Evolutionary conservation across 2,888 invertebrate species (phyloP), one percentile per base, ranked within the genome.

Genomic region (Smittia aterrima): DNA sequence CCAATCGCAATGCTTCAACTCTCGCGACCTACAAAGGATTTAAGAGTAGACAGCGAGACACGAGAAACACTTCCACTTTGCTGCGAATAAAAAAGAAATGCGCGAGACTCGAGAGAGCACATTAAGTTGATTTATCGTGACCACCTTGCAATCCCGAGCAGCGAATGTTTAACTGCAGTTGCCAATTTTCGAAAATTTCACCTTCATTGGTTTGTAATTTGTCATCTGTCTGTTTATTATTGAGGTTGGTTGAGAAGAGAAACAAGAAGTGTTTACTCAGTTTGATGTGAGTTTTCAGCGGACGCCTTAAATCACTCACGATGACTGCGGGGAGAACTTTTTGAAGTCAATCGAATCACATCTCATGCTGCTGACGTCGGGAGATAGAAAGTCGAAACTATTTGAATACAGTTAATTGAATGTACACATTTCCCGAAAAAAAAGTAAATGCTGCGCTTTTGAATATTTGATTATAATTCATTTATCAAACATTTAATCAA

Each of bases 401-500:
- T 47, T 47, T 47, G 16, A 13, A 11, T 47, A 47, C 47, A 47
- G 47, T 47, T 47, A 47, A 47, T 47, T 11, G 16, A 47, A 47
- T 47, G 47, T 47, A 47, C 47, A 47, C 47, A 47, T n/a, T 9
- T 9, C 32, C 32, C 32, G 4, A 32, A 32, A 32, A 32, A 32
- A 32, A n/a, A 47, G 16, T n/a, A 2, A 3, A 11, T 47, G 11
- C 47, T 16, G 47, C 11, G 16, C 11, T 47, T n/a, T 47, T n/a
- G 16, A 47, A 47, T 47, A 16, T 47, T 47, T 47, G 47, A 47
- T 47, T 47, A 47, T n/a, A n/a, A 7, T n/a, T 47, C 47, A 47
- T 47, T n/a, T n/a, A 47, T 47, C 47, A 47, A 47, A 47, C 47
- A 47, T 16, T 32, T n/a, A 47, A 47, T 47, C 47, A 47, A 47